Conservation (phyloP, 2,113 vertebrate species). For the Xyrauchen texanus region DNA sequence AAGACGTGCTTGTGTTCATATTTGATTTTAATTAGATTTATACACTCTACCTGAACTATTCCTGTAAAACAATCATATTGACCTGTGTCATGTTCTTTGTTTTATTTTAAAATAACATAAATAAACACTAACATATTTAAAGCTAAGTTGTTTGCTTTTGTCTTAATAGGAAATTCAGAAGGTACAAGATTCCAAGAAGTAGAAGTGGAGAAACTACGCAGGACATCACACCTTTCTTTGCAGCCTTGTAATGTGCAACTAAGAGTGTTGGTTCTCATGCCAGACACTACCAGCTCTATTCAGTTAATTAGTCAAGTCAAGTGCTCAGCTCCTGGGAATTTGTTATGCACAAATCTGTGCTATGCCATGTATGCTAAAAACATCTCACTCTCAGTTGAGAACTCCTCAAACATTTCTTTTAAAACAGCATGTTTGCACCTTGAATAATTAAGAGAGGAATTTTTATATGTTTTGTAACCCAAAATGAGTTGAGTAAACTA, state of each 20-base stretch:
- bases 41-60: no score
- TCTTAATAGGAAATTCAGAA: slow-evolving; percentile 72
- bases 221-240: slow-evolving; percentile 16
- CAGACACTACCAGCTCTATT: not conserved
- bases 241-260: slow-evolving; percentile 11
- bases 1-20: no score
- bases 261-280: slow-evolving; percentile 8
- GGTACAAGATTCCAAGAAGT: slow-evolving; percentile 67
- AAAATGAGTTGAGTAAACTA: not conserved
- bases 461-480: not conserved
- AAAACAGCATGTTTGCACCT: not conserved
- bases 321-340: not conserved
- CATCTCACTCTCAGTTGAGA: no score
- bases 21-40: no score
- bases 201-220: not conserved
- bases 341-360: no score
- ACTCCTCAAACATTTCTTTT: no score
- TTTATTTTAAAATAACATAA: no score
- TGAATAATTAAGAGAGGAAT: not conserved
- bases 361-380: no score
- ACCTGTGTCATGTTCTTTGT: no score
- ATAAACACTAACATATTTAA: not conserved
- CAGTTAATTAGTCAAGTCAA: not conserved
- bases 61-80: no score
- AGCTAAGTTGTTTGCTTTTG: slow-evolving; percentile 8